phyloP scores from a whole-genome alignment of 2,888 invertebrate genomes.

The Pseudoips prasinana region DNA sequence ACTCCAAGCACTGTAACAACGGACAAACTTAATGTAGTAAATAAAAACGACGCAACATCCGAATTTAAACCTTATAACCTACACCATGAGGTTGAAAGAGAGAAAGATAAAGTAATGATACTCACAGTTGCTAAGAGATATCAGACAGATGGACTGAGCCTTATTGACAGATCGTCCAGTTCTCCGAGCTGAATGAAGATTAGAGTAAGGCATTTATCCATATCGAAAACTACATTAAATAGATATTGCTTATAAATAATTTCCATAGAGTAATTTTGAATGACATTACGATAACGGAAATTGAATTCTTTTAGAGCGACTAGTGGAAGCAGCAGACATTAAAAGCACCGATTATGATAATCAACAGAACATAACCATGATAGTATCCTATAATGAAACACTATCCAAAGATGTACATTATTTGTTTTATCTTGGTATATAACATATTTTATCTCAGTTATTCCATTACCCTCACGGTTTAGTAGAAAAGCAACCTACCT shows the following conservation, averaged over 20 bases:
- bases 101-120: background rate
- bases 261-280: background rate
- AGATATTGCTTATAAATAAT: background rate
- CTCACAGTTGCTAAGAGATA: conserved; percentile 5
- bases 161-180: conserved; percentile 37
- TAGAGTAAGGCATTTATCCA: conserved; percentile 11
- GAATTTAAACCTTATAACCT: no score
- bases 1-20: conserved; percentile 24
- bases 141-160: conserved; percentile 25
- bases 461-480: no score
- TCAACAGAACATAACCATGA: no score
- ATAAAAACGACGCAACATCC: background rate
- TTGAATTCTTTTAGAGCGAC: no score
- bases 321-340: no score
- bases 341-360: no score
- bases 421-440: no score
- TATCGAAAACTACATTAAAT: background rate
- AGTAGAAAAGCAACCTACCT: no score
- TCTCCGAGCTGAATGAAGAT: conserved; percentile 23
- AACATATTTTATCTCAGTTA: no score
- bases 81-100: no score
- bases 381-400: no score
- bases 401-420: no score
- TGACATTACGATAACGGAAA: background rate
- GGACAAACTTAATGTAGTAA: conserved; percentile 3